Evolutionary conservation across 2,113 vertebrate species (phyloP).

Genomic region (Zosterops lateralis): DNA sequence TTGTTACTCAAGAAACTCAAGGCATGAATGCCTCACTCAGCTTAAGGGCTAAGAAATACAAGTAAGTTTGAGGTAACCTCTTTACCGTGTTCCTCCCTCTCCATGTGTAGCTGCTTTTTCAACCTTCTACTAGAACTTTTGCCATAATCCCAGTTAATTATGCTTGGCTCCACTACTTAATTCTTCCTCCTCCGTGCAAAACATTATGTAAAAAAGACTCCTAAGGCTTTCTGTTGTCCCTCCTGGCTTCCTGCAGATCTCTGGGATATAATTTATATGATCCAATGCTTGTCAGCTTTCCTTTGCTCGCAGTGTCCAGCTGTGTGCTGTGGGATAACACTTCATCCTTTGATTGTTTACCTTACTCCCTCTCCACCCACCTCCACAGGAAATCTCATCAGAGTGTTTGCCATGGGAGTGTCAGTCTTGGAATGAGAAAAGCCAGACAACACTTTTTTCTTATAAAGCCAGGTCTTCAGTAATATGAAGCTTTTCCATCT

Average conservation of each 20-base stretch:
- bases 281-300: not conserved
- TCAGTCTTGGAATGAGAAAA: not conserved
- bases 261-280: slow-evolving; percentile 8
- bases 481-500: not conserved
- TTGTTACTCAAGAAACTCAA: not conserved
- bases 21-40: not conserved
- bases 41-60: not conserved
- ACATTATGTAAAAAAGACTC: not conserved
- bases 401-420: fast-evolving
- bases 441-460: not conserved
- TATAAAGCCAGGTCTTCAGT: not conserved
- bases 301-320: not conserved
- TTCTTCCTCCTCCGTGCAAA: not conserved
- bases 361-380: not conserved
- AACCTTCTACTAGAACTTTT: not conserved
- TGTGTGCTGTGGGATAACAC: not conserved
- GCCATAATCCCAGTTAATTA: not conserved
- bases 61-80: not conserved
- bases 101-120: not conserved
- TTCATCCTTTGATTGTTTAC: slow-evolving; percentile 8
- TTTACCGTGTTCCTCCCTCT: not conserved
- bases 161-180: not conserved
- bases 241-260: slow-evolving; percentile 1
- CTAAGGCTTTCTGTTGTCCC: not conserved
- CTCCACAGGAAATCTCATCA: slow-evolving; percentile 13